These are phyloP conservation scores for Lapara coniferarum DNA, from an alignment of 2,888 invertebrate species.

Conservation along the genomic window DNA sequence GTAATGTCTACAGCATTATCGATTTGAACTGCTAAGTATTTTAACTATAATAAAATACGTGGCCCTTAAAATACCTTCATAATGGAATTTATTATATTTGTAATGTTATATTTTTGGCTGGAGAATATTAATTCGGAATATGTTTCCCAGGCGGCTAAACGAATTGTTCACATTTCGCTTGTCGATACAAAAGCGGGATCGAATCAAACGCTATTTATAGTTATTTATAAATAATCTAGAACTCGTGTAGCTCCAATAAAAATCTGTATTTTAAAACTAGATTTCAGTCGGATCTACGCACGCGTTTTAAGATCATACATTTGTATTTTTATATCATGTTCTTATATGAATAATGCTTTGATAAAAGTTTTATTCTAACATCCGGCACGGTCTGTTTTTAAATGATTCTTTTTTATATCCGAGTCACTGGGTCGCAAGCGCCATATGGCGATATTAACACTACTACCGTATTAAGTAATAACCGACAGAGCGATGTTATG, in stretches of 20 bases:
- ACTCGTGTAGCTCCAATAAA: slow-evolving; percentile 19
- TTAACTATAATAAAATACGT: background rate
- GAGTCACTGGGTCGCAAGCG: slow-evolving; percentile 12
- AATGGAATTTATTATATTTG: no score
- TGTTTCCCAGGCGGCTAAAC: no score
- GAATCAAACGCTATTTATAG: slow-evolving; percentile 9
- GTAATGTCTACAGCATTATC: no score
- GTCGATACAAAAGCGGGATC: background rate
- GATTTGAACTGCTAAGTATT: background rate
- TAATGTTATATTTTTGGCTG: no score
- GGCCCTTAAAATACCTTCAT: background rate
- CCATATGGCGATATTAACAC: slow-evolving; percentile 19
- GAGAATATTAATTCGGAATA: no score
- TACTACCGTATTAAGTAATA: slow-evolving; percentile 22
- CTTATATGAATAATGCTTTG: background rate
- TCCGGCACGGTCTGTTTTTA: background rate
- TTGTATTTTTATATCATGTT: background rate
- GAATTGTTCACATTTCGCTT: background rate
- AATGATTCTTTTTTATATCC: slow-evolving; percentile 16
- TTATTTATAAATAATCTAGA: background rate
- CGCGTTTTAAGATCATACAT: background rate
- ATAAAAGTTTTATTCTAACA: slow-evolving; percentile 9
- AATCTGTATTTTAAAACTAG: slow-evolving; percentile 18
- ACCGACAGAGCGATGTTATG: background rate
- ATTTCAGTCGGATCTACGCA: background rate